Conservation (phyloP, 2,888 invertebrate genomes). For the Perithous albicinctus region DNA sequence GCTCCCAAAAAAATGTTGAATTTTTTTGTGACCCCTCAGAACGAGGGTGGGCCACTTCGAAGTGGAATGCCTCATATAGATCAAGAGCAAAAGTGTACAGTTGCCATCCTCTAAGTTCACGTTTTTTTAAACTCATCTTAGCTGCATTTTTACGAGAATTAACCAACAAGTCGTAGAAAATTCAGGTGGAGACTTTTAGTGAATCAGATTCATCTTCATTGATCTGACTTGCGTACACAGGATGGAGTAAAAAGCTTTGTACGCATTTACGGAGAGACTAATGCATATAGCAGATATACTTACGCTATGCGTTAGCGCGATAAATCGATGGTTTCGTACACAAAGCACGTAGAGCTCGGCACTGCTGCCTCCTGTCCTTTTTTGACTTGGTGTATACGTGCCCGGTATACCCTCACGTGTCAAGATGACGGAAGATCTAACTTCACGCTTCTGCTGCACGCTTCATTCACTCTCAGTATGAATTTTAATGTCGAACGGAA, state of each 20-base stretch:
- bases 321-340: conserved; percentile 36
- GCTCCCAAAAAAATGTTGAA: too few relatives aligned
- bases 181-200: background rate
- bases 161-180: too few relatives aligned
- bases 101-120: background rate
- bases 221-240: background rate
- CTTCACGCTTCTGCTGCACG: conserved; percentile 47
- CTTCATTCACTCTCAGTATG: conserved; percentile 59
- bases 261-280: background rate
- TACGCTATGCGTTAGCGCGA: background rate
- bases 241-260: background rate
- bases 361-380: conserved; percentile 53
- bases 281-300: conserved; percentile 6
- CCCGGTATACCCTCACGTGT: conserved; percentile 49
- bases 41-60: too few relatives aligned
- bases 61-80: too few relatives aligned
- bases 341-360: conserved; percentile 48
- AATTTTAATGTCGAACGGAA: conserved; percentile 55
- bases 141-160: background rate
- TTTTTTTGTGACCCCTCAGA: too few relatives aligned
- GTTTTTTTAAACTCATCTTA: background rate
- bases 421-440: conserved; percentile 61
- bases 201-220: background rate
- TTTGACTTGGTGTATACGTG: conserved; percentile 44
- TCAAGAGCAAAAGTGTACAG: conserved; percentile 4